A percentile compares a stretch with the other conserved stretches of the same genome.
These are phyloP conservation scores for Maniola jurtina DNA, from an alignment of 1,140 invertebrate species.

Conservation along the genomic window DNA sequence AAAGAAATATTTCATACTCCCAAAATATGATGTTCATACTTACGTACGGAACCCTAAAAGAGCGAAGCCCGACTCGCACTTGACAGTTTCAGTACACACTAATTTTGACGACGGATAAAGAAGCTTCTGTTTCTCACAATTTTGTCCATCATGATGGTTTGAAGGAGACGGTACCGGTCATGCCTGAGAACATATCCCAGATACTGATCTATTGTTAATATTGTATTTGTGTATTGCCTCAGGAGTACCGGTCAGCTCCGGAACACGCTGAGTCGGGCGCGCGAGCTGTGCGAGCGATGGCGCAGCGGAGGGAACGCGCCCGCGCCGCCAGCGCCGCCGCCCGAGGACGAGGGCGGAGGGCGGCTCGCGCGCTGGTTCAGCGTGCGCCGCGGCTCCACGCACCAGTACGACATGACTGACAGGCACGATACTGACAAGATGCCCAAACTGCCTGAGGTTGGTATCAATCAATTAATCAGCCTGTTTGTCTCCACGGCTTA, in stretches of 20 bases:
- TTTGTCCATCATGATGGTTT: too few relatives aligned
- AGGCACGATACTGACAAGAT: constrained; percentile 80
- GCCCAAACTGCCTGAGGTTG: constrained; percentile 87
- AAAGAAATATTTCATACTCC: too few relatives aligned
- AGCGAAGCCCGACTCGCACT: too few relatives aligned
- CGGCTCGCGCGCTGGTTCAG: constrained; percentile 91
- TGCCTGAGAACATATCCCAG: too few relatives aligned
- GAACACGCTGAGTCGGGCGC: constrained; percentile 84
- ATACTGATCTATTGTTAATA: not conserved
- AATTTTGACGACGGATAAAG: too few relatives aligned
- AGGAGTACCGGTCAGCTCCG: constrained; percentile 85
- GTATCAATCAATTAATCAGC: too few relatives aligned
- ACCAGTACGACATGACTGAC: constrained; percentile 86
- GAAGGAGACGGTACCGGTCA: too few relatives aligned
- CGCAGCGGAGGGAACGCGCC: constrained; percentile 80
- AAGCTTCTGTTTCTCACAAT: too few relatives aligned
- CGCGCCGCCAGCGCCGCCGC: constrained; percentile 69
- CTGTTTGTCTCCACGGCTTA: too few relatives aligned
- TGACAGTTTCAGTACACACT: too few relatives aligned
- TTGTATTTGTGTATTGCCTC: constrained; percentile 17
- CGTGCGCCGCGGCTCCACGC: constrained; percentile 87
- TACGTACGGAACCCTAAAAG: too few relatives aligned
- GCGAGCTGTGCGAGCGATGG: constrained; percentile 86
- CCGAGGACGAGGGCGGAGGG: constrained; percentile 83
- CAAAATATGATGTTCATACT: too few relatives aligned